phyloP scores from a whole-genome alignment of 2,888 invertebrate genomes.

The Thera britannica region DNA sequence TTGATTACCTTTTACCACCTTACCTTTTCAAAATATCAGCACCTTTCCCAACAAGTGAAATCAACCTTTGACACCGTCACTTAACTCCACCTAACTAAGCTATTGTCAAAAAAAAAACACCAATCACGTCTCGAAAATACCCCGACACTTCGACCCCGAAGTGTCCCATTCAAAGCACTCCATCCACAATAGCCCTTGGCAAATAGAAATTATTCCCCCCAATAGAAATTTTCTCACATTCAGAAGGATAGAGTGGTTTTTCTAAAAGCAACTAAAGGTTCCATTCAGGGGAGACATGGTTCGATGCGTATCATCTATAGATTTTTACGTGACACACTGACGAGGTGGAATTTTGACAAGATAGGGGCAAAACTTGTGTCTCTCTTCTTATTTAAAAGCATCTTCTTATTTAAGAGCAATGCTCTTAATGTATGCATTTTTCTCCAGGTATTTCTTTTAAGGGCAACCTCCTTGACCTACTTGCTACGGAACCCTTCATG shows the following conservation, averaged over 20 bases:
- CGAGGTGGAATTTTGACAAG: slow-evolving; percentile 6
- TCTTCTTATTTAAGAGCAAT: too few relatives aligned
- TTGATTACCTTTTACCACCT: too few relatives aligned
- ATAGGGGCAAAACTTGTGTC: too few relatives aligned
- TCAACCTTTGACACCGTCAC: slow-evolving; percentile 20
- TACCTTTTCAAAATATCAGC: background rate
- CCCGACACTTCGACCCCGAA: slow-evolving; percentile 33
- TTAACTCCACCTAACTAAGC: slow-evolving; percentile 30
- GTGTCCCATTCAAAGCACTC: slow-evolving; percentile 29
- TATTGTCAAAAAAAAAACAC: slow-evolving; percentile 34
- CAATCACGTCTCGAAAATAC: slow-evolving; percentile 34
- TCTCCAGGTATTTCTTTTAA: too few relatives aligned
- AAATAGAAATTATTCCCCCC: slow-evolving; percentile 69
- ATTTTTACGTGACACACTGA: slow-evolving; percentile 50
- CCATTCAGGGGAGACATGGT: slow-evolving; percentile 58
- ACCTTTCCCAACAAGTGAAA: slow-evolving; percentile 5
- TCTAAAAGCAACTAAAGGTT: slow-evolving; percentile 65
- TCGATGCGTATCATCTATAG: slow-evolving; percentile 56
- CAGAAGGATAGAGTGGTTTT: slow-evolving; percentile 65
- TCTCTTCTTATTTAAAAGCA: too few relatives aligned
- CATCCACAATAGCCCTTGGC: slow-evolving; percentile 56
- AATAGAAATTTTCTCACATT: slow-evolving; percentile 72
- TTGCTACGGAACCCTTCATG: too few relatives aligned
- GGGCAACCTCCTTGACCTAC: too few relatives aligned
- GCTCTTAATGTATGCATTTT: too few relatives aligned